phyloP scores from a whole-genome alignment of 1,140 invertebrate genomes.

The Bombus confusus region DNA sequence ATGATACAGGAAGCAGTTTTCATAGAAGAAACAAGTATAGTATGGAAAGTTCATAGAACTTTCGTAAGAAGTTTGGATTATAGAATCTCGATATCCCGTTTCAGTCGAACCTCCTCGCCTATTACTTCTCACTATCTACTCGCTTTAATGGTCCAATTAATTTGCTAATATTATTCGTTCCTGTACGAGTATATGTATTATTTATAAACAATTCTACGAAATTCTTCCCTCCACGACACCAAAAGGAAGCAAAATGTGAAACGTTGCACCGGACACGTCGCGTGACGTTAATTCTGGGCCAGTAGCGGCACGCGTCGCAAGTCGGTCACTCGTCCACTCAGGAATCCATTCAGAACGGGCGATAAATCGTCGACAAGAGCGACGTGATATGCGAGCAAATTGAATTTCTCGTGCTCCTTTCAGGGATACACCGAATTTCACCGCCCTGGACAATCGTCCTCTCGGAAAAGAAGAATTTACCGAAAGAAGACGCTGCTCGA shows the following conservation, averaged over 20 bases:
- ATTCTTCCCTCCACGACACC: accelerated
- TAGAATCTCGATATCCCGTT: background rate
- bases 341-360: constrained; percentile 43
- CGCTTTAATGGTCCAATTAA: too few species aligned
- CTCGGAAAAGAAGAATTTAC: background rate
- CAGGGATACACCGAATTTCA: background rate
- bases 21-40: background rate
- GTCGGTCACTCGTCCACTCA: background rate
- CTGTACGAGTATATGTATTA: too few species aligned
- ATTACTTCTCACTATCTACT: too few species aligned
- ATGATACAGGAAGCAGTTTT: background rate
- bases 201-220: background rate
- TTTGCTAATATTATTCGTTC: background rate
- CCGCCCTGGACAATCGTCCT: constrained; percentile 21
- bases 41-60: background rate
- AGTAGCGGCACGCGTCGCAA: background rate
- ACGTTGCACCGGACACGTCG: background rate
- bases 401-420: constrained; percentile 5
- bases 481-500: background rate
- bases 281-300: constrained; percentile 38
- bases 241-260: constrained; percentile 1
- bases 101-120: too few species aligned
- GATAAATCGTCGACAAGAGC: constrained; percentile 36
- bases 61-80: background rate
- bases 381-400: constrained; percentile 12